Percentiles rank a stretch among this genome's conserved stretches.
These are phyloP conservation scores for Emydura subglobosa DNA, from an alignment of 2,113 vertebrate genomes.

Conservation along the genomic window DNA sequence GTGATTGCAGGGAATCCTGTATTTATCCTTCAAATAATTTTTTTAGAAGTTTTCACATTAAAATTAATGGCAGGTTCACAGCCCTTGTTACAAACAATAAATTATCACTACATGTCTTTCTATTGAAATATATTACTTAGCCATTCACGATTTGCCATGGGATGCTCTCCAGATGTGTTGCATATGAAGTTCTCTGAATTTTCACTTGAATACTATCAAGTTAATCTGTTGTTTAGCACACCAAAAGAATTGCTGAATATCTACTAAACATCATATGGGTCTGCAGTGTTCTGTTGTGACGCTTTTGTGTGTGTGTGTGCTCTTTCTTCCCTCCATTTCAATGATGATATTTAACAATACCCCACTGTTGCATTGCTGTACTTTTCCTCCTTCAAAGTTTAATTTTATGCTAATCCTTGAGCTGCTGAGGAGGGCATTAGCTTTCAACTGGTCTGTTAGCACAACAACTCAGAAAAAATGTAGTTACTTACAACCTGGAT, in stretches of 20 bases:
- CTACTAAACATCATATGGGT: conserved; percentile 75
- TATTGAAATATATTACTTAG: conserved; percentile 82
- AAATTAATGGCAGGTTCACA: conserved; percentile 70
- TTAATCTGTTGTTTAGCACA: conserved; percentile 79
- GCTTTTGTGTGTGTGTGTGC: conserved; percentile 44
- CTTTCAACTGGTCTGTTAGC: conserved; percentile 73
- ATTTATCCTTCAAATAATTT: conserved; percentile 45
- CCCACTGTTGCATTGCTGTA: conserved; percentile 69
- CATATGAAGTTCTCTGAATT: conserved; percentile 79
- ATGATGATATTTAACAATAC: conserved; percentile 75
- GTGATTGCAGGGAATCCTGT: conserved; percentile 5
- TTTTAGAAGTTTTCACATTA: conserved; percentile 55
- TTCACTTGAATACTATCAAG: conserved; percentile 71
- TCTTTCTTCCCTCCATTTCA: conserved; percentile 67
- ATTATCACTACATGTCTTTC: conserved; percentile 78
- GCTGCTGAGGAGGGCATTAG: conserved; percentile 72
- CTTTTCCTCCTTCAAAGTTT: conserved; percentile 71
- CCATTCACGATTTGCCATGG: conserved; percentile 78
- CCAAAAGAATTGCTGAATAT: conserved; percentile 78
- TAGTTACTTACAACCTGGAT: conserved; percentile 64
- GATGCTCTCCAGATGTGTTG: conserved; percentile 86
- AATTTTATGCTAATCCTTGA: conserved; percentile 86
- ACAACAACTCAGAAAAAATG: conserved; percentile 32
- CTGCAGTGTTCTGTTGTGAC: conserved; percentile 55
- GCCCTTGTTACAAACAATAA: conserved; percentile 74